Evolutionary conservation across 1,140 invertebrate species (phyloP).

Genomic region (Aphelinus certus): DNA sequence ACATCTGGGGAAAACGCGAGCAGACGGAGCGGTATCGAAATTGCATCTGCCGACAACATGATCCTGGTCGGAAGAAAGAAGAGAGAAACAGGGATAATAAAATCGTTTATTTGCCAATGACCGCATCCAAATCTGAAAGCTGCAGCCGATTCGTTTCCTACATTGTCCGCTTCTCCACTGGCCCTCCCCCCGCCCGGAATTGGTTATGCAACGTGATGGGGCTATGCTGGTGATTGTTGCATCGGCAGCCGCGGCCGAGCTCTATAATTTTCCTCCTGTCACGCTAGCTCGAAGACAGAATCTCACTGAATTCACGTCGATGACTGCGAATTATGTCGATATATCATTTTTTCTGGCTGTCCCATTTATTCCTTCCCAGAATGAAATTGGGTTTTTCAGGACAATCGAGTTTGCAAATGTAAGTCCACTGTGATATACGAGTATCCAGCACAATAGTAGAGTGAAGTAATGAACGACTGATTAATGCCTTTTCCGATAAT

Average conservation of each 20-base stretch:
- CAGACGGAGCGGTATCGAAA: conserved; percentile 19
- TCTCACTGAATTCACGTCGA: neutral
- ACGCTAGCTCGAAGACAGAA: neutral
- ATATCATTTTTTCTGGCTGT: conserved; percentile 9
- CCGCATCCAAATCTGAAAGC: conserved; percentile 22
- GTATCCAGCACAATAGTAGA: too few species aligned
- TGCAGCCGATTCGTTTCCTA: conserved; percentile 4
- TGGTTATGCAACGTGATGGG: neutral
- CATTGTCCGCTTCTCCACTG: conserved; percentile 12
- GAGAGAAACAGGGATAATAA: conserved; percentile 2
- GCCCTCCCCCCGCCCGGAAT: neutral
- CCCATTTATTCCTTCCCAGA: neutral
- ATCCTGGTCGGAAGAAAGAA: neutral
- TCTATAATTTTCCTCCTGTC: conserved; percentile 1
- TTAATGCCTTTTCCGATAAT: too few species aligned
- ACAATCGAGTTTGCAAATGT: too few species aligned
- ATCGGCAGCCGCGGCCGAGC: neutral
- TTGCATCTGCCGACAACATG: conserved; percentile 24
- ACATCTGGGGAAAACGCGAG: neutral
- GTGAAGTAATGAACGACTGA: too few species aligned
- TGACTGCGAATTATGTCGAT: conserved; percentile 23
- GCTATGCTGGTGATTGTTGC: conserved; percentile 2
- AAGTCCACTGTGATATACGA: too few species aligned
- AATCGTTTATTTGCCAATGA: conserved; percentile 29
- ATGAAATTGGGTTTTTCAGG: too few species aligned